Base-by-base conservation (phyloP, 2,113 vertebrate species). In the Serranochromis macrocephalus region DNA sequence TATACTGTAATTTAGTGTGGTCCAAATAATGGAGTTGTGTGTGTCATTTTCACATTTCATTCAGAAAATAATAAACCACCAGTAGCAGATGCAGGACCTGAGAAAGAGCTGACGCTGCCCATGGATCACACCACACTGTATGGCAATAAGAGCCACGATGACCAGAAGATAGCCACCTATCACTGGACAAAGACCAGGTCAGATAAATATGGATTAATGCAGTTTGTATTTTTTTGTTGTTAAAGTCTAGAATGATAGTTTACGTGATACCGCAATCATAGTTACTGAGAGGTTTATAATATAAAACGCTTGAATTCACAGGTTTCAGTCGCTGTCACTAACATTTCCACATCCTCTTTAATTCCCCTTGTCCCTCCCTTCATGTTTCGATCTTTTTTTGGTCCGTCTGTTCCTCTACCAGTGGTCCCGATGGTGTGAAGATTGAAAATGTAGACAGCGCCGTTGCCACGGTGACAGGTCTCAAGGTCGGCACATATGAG, bases 41-140 rank as follows among this genome's bases (percentile, higher is more conserved):
- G 71, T 49, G 26, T 0, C 29, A 33, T 87, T 21, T 51, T 5
- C 54, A 51, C 16, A 49, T 26, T 57, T 10, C 31, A 4, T 81
- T 10, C 92, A 99, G 99, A 99, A 94, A 99, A 99, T 95, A 99
- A 99, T 90, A 98, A 99, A 84, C 96, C 99, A 2, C 99, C 99
- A 5, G 94, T 96, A 85, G 98, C 99, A 7, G 97, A 99, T 68
- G 98, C 99, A 26, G 98, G 98, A 68, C 99, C 99, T 29, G 98
- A 99, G 94, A 99, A 99, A 87, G 99, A 99, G 91, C 94, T 99
- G 91, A 99, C 97, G 6, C 96, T 99, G 82, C 99, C 99, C 0
- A 97, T 99, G 14, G 99, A 99, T 88, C 97, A 96, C 87, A 99
- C 99, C 81, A 98, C 96, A 14, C 94, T 99, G 91, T 98, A 99